Evolutionary conservation across 2,113 vertebrate species (phyloP), one percentile per base, ranked within the genome.

Genomic region (Rhea americana): DNA sequence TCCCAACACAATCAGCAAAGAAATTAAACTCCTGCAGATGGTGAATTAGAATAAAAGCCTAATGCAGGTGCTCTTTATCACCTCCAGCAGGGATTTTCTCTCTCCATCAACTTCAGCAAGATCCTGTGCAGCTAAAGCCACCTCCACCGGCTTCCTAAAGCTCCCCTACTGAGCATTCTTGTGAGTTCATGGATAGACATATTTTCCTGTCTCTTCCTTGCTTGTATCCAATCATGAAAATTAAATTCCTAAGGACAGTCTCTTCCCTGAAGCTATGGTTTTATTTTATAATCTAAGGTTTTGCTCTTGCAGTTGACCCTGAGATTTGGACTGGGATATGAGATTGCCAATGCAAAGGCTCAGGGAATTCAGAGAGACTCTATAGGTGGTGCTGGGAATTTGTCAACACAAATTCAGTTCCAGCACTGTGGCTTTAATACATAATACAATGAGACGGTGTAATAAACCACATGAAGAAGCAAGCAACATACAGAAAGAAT

Each of bases 1-100:
- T 87, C 39, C 62, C 74, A 50, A 39, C 18, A 87, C 5, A 45
- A 81, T 66, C 70, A 91, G 82, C 66, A 89, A 85, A 91, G 47
- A 71, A 84, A 78, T 50, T 71, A 72, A 41, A 65, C 21, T 87
- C 61, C 65, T 89, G 82, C 37, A 91, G 82, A 89, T 53, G 62
- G 61, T 85, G 56, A 89, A 72, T 96, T 84, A 91, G 77, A 89
- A 35, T 35, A 84, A 37, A 74, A 92, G 53, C 65, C 59, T 92
- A 89, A 85, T 79, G 84, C 56, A 85, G 63, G 19, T 82, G 67
- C 28, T 93, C 22, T 90, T 82, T 83, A 74, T 85, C 47, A 89
- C 51, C 65, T 87, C 28, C 39, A 82, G 58, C 32, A 72, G 19
- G 91, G 39, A 84, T 10, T 35, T 93, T 75, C 68, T 87, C 43